phyloP scores from a whole-genome alignment of 2,888 invertebrate species.

The Vesta saturnalis region DNA sequence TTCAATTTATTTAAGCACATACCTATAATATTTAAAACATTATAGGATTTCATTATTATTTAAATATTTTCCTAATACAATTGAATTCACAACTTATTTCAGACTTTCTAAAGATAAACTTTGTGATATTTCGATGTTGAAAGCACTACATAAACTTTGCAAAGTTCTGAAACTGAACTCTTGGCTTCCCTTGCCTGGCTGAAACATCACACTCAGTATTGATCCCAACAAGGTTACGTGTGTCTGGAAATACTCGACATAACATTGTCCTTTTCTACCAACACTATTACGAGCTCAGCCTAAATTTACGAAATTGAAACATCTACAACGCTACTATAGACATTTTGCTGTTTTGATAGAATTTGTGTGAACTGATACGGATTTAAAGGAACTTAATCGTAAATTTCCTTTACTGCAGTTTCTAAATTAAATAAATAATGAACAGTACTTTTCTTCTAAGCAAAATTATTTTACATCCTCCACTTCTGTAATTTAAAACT shows the following conservation, averaged over 20 bases:
- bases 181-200: constrained; percentile 55
- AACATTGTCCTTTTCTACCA: constrained; percentile 51
- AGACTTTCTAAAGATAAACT: constrained; percentile 27
- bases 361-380: constrained; percentile 12
- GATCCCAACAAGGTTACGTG: constrained; percentile 60
- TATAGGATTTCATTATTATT: background rate
- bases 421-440: background rate
- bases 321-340: constrained; percentile 12
- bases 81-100: constrained; percentile 17
- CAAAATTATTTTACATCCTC: too few relatives aligned
- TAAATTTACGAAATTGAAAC: constrained; percentile 28
- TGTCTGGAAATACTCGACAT: constrained; percentile 57
- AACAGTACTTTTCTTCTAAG: too few relatives aligned
- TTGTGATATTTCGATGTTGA: constrained; percentile 37
- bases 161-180: constrained; percentile 58
- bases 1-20: background rate
- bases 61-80: constrained; percentile 18
- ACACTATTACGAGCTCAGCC: constrained; percentile 34
- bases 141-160: constrained; percentile 54
- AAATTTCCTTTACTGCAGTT: constrained; percentile 3
- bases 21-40: background rate
- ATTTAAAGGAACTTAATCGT: constrained; percentile 5
- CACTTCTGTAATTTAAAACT: too few relatives aligned
- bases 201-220: constrained; percentile 61
- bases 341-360: constrained; percentile 16